Base-by-base conservation (phyloP, 2,888 invertebrate genomes). In the Ectemnius cavifrons region DNA sequence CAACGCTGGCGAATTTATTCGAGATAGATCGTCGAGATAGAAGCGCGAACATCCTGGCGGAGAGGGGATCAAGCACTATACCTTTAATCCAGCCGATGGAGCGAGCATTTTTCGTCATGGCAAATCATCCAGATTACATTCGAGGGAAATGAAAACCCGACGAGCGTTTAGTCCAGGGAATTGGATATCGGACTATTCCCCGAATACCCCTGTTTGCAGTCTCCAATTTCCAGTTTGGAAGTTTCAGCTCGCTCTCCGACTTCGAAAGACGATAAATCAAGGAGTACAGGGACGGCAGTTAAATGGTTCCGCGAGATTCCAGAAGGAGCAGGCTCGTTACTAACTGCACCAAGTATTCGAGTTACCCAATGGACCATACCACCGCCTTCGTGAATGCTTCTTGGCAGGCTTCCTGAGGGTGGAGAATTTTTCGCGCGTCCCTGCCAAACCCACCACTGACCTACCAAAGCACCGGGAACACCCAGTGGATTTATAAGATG, bases 281-380 rank as follows among this genome's bases (percentile, higher is more conserved):
- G 28, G 67, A 28, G 23, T 59, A 16, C 16, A 27, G 58, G 63
- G 73, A 63, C 67, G 61, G 58, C 16, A 57, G 63, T 49, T 77
- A 75, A 79, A 72, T 64, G 74, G 79, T 71, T 73, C 59, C 46
- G 74, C 37, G 71, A 70, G 65, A 81, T 79, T 81, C 74, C 77
- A 63, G 69, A 47, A n/a, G 67, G 61, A 60, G 63, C 67, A 62
- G 47, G 59, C 45, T 52, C 52, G 70, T 64, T 63, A 63, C 60
- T 63, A 69, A 63, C 63, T 69, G 63, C n/a, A 57, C 69, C 71
- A n/a, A 76, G 63, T 59, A 81, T 80, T 66, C 76, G 23, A 20
- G 75, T 28, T 71, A 80, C 78, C 65, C 76, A 60, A 71, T 70
- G 70, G 23, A 67, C 71, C 71, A 80, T 37, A 37, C 37, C 37